Conservation (phyloP, 2,797 vertebrate genomes). For the Enteromius paludinosus region DNA sequence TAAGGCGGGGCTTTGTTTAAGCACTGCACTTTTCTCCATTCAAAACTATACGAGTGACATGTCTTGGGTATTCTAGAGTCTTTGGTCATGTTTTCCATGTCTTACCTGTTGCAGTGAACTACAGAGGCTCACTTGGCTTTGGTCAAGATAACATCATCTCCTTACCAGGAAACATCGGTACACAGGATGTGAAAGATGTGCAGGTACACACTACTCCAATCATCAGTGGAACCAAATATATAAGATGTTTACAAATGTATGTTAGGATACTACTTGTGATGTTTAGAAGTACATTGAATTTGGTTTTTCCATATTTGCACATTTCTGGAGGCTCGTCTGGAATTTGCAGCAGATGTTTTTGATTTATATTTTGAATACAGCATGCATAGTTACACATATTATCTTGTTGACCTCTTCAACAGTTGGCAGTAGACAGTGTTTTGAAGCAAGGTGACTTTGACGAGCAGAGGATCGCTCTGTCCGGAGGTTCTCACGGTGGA, state of each 20-base stretch:
- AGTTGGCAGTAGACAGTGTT: slow-evolving; percentile 86
- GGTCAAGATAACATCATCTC: slow-evolving; percentile 92
- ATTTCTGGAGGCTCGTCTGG: background rate
- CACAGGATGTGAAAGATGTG: slow-evolving; percentile 92
- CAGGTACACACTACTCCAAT: slow-evolving; percentile 78
- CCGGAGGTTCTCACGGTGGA: slow-evolving; percentile 93
- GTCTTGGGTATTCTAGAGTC: too few relatives aligned
- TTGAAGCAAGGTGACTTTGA: slow-evolving; percentile 80
- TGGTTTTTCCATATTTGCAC: background rate
- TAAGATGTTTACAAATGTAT: background rate
- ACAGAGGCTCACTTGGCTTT: slow-evolving; percentile 92
- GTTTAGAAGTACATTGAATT: background rate
- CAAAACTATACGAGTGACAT: too few relatives aligned
- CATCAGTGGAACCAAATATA: background rate
- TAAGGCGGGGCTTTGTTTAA: too few relatives aligned
- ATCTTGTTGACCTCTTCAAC: slow-evolving; percentile 11
- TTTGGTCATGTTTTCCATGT: background rate
- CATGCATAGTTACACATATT: background rate
- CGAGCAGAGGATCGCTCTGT: slow-evolving; percentile 79
- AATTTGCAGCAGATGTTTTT: background rate
- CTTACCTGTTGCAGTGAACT: slow-evolving; percentile 84
- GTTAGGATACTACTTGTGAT: background rate
- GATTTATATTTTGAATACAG: background rate
- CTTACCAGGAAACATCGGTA: slow-evolving; percentile 88
- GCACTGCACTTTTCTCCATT: too few relatives aligned